Percentiles rank a stretch among this genome's conserved stretches.
Conservation (phyloP, 2,888 invertebrate species). For the Amblyteles armatorius region DNA sequence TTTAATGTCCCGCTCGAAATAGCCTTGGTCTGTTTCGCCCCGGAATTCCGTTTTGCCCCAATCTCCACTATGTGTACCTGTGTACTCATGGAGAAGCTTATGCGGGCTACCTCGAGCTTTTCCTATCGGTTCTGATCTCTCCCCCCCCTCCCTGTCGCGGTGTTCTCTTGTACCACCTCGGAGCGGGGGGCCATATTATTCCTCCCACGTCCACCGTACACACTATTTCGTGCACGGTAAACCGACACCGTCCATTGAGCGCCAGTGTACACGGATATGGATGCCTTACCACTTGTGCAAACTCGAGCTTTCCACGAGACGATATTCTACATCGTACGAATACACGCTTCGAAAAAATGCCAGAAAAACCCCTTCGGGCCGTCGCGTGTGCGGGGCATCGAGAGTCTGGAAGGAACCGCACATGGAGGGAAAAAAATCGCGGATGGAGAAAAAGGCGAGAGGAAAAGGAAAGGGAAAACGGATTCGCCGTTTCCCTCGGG, state of each 20-base stretch:
- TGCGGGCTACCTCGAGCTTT: constrained; percentile 39
- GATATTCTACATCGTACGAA: constrained; percentile 34
- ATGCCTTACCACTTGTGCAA: constrained; percentile 32
- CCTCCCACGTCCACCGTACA: constrained; percentile 51
- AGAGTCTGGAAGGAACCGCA: constrained; percentile 20
- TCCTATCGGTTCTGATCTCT: constrained; percentile 34
- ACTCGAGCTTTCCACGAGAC: constrained; percentile 21
- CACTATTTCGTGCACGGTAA: constrained; percentile 19
- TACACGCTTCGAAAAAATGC: constrained; percentile 39
- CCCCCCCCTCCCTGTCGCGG: background rate
- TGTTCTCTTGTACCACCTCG: background rate
- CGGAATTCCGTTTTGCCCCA: background rate
- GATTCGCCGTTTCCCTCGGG: constrained; percentile 56
- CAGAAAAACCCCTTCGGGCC: background rate
- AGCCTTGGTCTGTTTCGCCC: background rate
- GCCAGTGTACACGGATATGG: constrained; percentile 15
- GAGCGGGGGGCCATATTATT: constrained; percentile 44
- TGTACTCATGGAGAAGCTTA: constrained; percentile 38
- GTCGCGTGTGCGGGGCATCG: constrained; percentile 14
- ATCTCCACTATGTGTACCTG: background rate
- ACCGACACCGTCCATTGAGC: background rate
- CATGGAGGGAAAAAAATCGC: background rate
- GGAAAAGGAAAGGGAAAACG: constrained; percentile 26
- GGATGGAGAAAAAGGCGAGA: constrained; percentile 28
- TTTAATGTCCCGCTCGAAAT: background rate